phyloP scores from a whole-genome alignment of 2,113 vertebrate species.

The Elgaria multicarinata region DNA sequence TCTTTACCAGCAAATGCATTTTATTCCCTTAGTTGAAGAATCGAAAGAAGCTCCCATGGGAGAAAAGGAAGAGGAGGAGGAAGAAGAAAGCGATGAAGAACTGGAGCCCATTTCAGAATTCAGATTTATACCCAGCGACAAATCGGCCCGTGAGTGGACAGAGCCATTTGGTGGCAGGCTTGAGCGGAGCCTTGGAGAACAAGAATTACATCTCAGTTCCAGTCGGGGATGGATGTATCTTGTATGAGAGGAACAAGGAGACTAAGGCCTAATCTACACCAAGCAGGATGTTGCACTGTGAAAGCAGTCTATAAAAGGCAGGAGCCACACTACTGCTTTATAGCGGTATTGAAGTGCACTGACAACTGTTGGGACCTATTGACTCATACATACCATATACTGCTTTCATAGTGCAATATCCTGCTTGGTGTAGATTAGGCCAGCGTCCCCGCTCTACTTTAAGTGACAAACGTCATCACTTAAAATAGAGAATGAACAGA shows the following conservation, averaged over 20 bases:
- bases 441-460: background rate
- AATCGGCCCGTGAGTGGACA: conserved; percentile 86
- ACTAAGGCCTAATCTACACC: too few relatives aligned
- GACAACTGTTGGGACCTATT: too few relatives aligned
- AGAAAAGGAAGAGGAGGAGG: conserved; percentile 74
- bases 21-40: conserved; percentile 75
- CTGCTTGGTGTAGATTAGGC: too few relatives aligned
- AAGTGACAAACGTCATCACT: background rate
- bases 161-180: background rate
- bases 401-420: too few relatives aligned
- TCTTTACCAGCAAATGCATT: background rate
- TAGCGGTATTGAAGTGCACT: too few relatives aligned
- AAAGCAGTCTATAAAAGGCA: too few relatives aligned
- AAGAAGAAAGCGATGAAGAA: conserved; percentile 79
- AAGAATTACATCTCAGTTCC: background rate
- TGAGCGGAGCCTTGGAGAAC: background rate
- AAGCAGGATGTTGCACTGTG: too few relatives aligned
- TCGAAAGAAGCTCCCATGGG: conserved; percentile 81
- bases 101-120: conserved; percentile 88
- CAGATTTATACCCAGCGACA: conserved; percentile 92
- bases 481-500: background rate
- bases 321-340: too few relatives aligned
- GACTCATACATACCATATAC: too few relatives aligned
- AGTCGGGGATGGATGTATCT: too few relatives aligned
- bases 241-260: background rate